A percentile compares a stretch with the other conserved stretches of the same genome.
These are phyloP conservation scores for Agrypnus murinus DNA, from an alignment of 2,888 invertebrate genomes.

Conservation along the genomic window DNA sequence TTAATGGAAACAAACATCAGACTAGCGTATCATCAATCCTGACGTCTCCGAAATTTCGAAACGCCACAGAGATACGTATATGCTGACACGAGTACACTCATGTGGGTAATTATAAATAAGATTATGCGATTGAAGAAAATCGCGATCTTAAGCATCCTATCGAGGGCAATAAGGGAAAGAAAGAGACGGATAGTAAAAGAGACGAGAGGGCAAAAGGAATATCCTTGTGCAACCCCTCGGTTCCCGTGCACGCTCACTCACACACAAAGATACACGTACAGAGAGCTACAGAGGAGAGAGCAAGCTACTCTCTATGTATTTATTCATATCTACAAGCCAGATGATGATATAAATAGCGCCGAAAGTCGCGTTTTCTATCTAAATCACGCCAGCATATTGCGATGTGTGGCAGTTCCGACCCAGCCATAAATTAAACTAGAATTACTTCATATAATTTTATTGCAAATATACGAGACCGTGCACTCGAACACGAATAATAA, in stretches of 20 bases:
- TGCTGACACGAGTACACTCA: too few species aligned
- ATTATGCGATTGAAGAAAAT: too few species aligned
- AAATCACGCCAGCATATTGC: constrained; percentile 69
- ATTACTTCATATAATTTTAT: constrained; percentile 66
- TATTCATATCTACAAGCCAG: constrained; percentile 69
- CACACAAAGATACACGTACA: too few species aligned
- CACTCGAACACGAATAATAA: constrained; percentile 52
- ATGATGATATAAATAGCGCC: constrained; percentile 69
- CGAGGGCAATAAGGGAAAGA: too few species aligned
- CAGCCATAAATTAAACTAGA: constrained; percentile 67
- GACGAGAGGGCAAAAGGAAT: too few species aligned
- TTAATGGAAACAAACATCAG: too few species aligned
- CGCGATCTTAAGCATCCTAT: too few species aligned
- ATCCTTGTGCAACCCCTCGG: constrained; percentile 13
- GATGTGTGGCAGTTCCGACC: constrained; percentile 63
- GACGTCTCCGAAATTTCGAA: too few species aligned
- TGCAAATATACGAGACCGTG: constrained; percentile 61
- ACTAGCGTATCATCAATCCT: too few species aligned
- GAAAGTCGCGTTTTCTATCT: constrained; percentile 70
- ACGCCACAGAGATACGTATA: too few species aligned
- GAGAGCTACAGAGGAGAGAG: constrained; percentile 38
- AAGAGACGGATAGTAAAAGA: too few species aligned
- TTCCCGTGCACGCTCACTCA: constrained; percentile 1
- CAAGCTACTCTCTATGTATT: constrained; percentile 62
- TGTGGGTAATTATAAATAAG: too few species aligned